Percentiles rank a stretch among this genome's conserved stretches.
These are phyloP conservation scores for Myopa tessellatipennis DNA, from an alignment of 2,888 invertebrate genomes.

Conservation along the genomic window DNA sequence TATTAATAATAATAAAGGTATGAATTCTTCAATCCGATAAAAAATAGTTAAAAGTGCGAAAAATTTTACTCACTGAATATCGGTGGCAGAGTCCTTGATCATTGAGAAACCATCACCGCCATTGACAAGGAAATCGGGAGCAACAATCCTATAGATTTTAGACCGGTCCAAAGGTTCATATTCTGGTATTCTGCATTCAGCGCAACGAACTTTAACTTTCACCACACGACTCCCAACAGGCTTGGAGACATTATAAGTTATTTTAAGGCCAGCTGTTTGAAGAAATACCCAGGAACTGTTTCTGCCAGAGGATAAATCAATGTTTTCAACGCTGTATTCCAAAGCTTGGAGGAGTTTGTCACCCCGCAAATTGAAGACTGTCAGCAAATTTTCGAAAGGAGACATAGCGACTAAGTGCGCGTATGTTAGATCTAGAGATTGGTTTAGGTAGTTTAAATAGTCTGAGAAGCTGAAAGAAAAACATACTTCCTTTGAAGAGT, in stretches of 20 bases:
- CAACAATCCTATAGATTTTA: constrained; percentile 73
- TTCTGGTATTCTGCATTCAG: constrained; percentile 69
- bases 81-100: constrained; percentile 60
- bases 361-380: constrained; percentile 78
- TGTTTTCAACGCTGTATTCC: constrained; percentile 70
- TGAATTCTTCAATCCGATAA: neutral
- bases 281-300: constrained; percentile 58
- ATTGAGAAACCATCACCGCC: constrained; percentile 79
- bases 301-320: constrained; percentile 51
- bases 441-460: neutral
- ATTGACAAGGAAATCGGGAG: constrained; percentile 73
- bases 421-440: constrained; percentile 74
- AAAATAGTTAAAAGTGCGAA: neutral
- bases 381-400: constrained; percentile 82
- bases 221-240: constrained; percentile 73
- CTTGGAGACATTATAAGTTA: constrained; percentile 71
- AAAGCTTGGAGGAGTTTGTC: constrained; percentile 73
- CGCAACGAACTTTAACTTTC: constrained; percentile 64
- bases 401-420: constrained; percentile 76
- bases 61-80: constrained; percentile 55
- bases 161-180: constrained; percentile 72
- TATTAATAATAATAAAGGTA: neutral
- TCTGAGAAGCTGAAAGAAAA: neutral
- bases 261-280: constrained; percentile 72
- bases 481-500: constrained; percentile 74